phyloP scores from a whole-genome alignment of 30 jellyfish, hydroid and myxozoan genomes.

The Pseudorhiza aurosa region DNA sequence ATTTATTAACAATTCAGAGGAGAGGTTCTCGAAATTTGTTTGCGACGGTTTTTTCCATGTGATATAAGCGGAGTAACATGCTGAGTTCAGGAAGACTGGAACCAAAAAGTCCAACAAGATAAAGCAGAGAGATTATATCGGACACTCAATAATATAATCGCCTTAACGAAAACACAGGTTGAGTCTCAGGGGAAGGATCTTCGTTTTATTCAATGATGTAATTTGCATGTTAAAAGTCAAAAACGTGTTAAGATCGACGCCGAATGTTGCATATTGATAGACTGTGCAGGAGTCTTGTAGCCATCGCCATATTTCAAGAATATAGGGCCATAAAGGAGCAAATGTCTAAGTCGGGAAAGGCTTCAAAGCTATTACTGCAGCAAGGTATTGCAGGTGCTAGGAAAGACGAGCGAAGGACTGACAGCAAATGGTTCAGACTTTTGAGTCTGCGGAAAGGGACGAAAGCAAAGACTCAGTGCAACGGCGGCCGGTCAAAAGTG shows the following conservation, averaged over 20 bases:
- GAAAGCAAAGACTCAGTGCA: constrained; percentile 19
- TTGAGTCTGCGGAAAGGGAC: constrained; percentile 3
- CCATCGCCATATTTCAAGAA: constrained; percentile 3
- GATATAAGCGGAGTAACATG: no score
- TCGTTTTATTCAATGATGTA: background rate
- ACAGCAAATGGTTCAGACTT: constrained; percentile 23
- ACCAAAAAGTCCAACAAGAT: background rate
- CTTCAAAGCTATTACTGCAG: constrained; percentile 33
- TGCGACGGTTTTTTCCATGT: background rate
- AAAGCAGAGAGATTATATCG: background rate
- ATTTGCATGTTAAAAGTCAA: background rate
- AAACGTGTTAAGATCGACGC: constrained; percentile 2
- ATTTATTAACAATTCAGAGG: no score
- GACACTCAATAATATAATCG: background rate
- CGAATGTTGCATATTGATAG: constrained; percentile 46
- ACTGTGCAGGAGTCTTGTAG: background rate
- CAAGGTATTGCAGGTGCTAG: background rate
- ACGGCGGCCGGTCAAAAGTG: constrained; percentile 3
- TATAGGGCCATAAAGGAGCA: background rate
- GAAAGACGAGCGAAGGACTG: constrained; percentile 8
- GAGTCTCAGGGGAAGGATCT: background rate
- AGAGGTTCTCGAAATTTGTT: no score
- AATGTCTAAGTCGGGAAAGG: constrained; percentile 26
- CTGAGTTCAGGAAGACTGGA: background rate
- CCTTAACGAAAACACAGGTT: background rate